Evolutionary conservation across 1,140 invertebrate species (phyloP).

Genomic region (Zaprionus inermis): DNA sequence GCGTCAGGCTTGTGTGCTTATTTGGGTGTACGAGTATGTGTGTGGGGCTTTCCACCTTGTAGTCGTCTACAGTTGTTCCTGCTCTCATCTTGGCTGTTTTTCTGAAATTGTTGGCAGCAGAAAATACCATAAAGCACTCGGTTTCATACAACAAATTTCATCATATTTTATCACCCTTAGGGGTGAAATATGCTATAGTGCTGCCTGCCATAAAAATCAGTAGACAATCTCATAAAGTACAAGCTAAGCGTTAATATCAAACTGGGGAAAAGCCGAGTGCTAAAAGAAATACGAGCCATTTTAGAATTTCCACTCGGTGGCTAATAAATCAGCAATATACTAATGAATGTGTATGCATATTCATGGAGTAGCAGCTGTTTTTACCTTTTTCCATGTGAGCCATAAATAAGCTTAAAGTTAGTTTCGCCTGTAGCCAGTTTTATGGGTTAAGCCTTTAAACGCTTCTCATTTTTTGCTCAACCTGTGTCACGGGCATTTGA

Average conservation of each 20-base stretch:
- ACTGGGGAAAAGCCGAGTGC: not conserved
- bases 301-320: not conserved
- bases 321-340: not conserved
- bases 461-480: not conserved
- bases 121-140: not conserved
- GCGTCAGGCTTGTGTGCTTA: not conserved
- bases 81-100: constrained; percentile 1
- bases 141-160: not conserved
- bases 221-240: not conserved
- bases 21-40: not conserved
- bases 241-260: not conserved
- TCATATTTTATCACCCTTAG: constrained; percentile 1
- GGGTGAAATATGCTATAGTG: not conserved
- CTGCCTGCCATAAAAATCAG: constrained; percentile 4
- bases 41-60: not conserved
- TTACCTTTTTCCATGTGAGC: not conserved
- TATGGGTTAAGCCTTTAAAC: constrained; percentile 6
- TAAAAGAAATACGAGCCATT: not conserved
- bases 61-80: not conserved
- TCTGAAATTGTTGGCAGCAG: not conserved
- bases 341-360: not conserved
- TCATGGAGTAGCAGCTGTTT: not conserved
- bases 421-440: not conserved
- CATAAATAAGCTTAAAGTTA: not conserved
- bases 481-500: not conserved